A percentile compares a stretch with the other conserved stretches of the same genome.
These are phyloP conservation scores for Aphis gossypii DNA, from an alignment of 1,140 invertebrate species.

Conservation along the genomic window DNA sequence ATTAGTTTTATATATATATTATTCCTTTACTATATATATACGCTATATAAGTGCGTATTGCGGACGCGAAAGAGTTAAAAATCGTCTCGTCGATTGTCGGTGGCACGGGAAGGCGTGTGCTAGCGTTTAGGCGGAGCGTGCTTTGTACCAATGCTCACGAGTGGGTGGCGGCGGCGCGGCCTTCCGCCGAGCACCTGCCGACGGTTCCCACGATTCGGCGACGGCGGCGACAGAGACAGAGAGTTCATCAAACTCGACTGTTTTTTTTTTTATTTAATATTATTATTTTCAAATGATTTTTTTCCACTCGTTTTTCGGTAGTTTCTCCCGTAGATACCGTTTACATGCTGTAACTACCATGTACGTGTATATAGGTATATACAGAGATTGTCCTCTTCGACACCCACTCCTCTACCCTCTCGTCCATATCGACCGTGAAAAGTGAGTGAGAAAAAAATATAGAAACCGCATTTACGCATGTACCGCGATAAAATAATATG, in stretches of 20 bases:
- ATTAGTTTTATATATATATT: not conserved
- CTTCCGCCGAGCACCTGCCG: constrained; percentile 53
- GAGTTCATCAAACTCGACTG: constrained; percentile 51
- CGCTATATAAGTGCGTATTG: not conserved
- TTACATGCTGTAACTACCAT: not conserved
- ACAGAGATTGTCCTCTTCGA: not conserved
- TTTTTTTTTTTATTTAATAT: constrained; percentile 7
- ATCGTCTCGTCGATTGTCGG: constrained; percentile 24
- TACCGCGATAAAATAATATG: not conserved
- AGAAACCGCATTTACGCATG: constrained; percentile 10
- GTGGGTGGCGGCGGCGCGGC: constrained; percentile 44
- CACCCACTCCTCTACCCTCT: not conserved
- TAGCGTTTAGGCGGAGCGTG: constrained; percentile 57
- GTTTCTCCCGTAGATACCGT: constrained; percentile 1
- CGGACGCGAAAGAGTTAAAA: not conserved
- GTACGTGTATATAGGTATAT: not conserved
- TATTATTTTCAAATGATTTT: not conserved
- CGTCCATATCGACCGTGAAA: not conserved
- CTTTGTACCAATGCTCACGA: constrained; percentile 53
- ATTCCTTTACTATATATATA: too few species aligned
- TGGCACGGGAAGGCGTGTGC: constrained; percentile 43
- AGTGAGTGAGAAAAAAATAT: constrained; percentile 19
- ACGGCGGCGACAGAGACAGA: not conserved
- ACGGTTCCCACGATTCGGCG: constrained; percentile 46
- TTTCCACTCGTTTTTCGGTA: constrained; percentile 42